Evolutionary conservation across 2,113 vertebrate species (phyloP).

Genomic region (Nothoprocta perdicaria): DNA sequence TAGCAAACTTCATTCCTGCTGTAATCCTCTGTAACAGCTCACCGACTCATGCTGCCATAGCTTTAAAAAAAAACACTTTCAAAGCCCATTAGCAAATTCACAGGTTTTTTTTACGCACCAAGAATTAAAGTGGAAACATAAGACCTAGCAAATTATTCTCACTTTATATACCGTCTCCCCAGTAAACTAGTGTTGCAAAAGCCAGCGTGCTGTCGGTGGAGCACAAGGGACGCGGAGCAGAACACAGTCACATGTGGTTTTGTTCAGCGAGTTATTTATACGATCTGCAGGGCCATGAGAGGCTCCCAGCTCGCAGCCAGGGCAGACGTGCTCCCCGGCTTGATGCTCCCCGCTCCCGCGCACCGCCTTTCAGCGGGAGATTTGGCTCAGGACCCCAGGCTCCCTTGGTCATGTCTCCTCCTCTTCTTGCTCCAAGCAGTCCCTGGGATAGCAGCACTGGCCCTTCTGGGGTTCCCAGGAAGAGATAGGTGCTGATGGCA

Average conservation of each 20-base stretch:
- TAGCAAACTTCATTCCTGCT: conserved; percentile 47
- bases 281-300: conserved; percentile 55
- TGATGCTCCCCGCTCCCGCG: fast-evolving
- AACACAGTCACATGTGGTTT: conserved; percentile 65
- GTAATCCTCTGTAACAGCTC: conserved; percentile 50
- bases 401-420: too few species aligned
- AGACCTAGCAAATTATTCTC: conserved; percentile 64
- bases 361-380: fast-evolving
- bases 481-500: too few species aligned
- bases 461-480: too few species aligned
- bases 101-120: conserved; percentile 66
- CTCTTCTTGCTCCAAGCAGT: too few species aligned
- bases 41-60: conserved; percentile 43
- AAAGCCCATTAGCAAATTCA: conserved; percentile 81
- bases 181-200: conserved; percentile 53
- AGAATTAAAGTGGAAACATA: conserved; percentile 79
- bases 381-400: too few species aligned
- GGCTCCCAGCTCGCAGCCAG: conserved; percentile 5
- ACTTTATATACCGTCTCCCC: conserved; percentile 26
- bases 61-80: conserved; percentile 74
- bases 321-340: conserved; percentile 30
- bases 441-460: too few species aligned
- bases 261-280: conserved; percentile 62
- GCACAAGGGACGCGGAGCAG: conserved; percentile 38
- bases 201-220: conserved; percentile 16